Evolutionary conservation across 2,113 vertebrate species (phyloP).

Genomic region (Paradoxurus hermaphroditus): DNA sequence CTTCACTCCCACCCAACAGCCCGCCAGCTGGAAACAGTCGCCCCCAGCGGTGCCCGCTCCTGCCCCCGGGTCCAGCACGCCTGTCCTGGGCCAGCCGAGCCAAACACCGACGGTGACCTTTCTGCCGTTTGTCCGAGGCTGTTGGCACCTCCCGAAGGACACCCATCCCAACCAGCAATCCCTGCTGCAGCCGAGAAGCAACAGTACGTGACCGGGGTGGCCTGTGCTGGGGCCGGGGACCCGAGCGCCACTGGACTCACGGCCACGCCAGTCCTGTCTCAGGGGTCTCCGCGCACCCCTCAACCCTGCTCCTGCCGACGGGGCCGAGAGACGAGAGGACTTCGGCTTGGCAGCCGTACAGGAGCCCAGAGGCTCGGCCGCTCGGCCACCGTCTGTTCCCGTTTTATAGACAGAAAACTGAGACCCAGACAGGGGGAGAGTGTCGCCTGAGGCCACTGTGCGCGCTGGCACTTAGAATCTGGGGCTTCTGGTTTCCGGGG

Average conservation of each 20-base stretch:
- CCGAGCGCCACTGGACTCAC: background rate
- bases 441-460: background rate
- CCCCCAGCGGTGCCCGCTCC: background rate
- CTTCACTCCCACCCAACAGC: background rate
- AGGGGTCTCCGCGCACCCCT: background rate
- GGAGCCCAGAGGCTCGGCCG: background rate
- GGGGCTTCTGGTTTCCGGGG: too few species aligned
- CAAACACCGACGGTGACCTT: background rate
- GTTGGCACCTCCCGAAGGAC: background rate
- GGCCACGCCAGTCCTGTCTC: background rate
- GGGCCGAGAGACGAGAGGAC: background rate
- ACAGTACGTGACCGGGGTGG: accelerated
- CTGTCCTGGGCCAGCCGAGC: background rate
- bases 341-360: background rate
- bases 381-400: background rate
- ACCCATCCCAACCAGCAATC: background rate
- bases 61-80: background rate
- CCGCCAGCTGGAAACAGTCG: background rate
- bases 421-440: background rate
- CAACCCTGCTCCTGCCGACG: background rate
- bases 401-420: background rate
- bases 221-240: background rate
- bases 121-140: background rate
- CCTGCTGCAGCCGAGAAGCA: background rate
- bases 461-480: too few species aligned